A percentile compares a stretch with the other conserved stretches of the same genome.
Conservation (phyloP, 2,797 vertebrate genomes). For the Limnodromus scolopaceus region DNA sequence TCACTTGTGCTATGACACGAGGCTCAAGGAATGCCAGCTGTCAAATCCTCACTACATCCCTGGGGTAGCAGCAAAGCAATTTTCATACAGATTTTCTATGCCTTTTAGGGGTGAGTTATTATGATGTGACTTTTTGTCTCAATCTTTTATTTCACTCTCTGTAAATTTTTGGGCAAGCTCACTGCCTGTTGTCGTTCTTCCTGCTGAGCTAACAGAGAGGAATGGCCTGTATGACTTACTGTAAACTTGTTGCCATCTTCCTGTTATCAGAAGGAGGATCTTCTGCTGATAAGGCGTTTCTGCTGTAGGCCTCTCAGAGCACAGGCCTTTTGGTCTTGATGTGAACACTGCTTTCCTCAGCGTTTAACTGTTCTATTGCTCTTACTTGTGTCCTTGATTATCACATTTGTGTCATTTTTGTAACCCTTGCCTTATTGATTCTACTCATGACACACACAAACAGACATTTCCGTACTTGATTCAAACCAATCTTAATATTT, state of each 20-base stretch:
- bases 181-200: background rate
- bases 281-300: background rate
- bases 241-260: background rate
- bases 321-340: background rate
- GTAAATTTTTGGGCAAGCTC: background rate
- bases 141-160: background rate
- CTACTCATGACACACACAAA: background rate
- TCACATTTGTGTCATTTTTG: background rate
- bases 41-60: background rate
- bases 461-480: background rate
- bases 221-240: background rate
- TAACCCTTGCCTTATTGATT: background rate
- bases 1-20: background rate
- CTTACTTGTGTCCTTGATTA: background rate
- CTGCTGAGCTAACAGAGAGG: background rate
- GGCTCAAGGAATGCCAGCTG: background rate
- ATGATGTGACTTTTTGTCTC: background rate
- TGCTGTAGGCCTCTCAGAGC: background rate
- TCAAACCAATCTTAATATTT: background rate
- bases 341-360: background rate
- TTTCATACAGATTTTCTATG: background rate
- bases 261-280: background rate
- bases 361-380: background rate
- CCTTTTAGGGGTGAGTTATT: background rate
- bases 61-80: background rate